A percentile compares a stretch with the other conserved stretches of the same genome.
Evolutionary conservation across 2,113 vertebrate species (phyloP).

Genomic region (Poicephalus meyeri): DNA sequence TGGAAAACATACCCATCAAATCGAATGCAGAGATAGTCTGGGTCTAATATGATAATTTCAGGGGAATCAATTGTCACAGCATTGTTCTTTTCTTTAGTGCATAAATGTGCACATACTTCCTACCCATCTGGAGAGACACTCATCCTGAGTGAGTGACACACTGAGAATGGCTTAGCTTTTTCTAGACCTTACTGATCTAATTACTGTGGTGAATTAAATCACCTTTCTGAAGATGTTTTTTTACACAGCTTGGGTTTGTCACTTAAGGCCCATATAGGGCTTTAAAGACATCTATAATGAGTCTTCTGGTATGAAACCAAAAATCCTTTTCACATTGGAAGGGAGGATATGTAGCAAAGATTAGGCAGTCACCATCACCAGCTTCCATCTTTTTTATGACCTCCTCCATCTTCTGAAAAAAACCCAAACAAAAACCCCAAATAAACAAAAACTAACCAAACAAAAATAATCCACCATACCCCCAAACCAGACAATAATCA

Average conservation of each 20-base stretch:
- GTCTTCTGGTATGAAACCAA: not conserved
- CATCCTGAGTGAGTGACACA: not conserved
- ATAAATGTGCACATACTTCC: not conserved
- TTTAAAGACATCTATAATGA: not conserved
- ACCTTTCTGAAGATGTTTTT: not conserved
- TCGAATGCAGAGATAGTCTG: not conserved
- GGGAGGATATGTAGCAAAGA: not conserved
- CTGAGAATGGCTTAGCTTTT: not conserved
- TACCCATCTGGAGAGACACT: not conserved
- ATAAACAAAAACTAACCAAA: not conserved
- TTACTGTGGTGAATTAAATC: not conserved
- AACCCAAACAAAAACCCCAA: not conserved
- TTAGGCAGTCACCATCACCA: not conserved
- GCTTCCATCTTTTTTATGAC: not conserved
- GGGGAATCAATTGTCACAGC: not conserved
- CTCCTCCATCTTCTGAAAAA: not conserved
- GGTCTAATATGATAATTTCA: not conserved
- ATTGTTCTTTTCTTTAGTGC: not conserved
- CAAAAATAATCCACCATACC: not conserved
- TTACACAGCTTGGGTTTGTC: not conserved
- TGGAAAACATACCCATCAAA: not conserved
- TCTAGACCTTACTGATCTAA: not conserved
- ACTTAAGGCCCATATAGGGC: fast-evolving
- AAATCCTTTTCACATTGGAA: not conserved
- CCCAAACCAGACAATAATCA: not conserved